Evolutionary conservation across 2,113 vertebrate species (phyloP), one percentile per base, ranked within the genome.

Genomic region (Boleophthalmus pectinirostris): DNA sequence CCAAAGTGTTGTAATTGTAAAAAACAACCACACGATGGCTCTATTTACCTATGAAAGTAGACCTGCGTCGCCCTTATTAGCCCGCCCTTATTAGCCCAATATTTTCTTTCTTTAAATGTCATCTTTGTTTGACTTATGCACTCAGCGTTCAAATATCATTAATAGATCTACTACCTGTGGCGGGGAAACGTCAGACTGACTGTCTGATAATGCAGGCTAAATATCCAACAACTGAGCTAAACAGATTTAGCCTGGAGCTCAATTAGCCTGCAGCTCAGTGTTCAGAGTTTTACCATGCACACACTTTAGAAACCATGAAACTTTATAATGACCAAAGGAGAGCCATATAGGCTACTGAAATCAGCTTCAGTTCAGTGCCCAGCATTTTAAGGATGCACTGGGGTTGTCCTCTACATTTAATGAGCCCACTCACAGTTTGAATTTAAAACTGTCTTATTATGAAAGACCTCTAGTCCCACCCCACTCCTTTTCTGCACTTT

Each of bases 1-100:
- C 20, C 18, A 51, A 1, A 7, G 20, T 5, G 51, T 1, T 72
- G 82, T 64, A 83, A 25, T 79, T 23, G 12, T 35, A 0, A 2
- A 0, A 24, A 9, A 33, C 0, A 2, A n/a, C 87, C 92, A 85
- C 87, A 78, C 10, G 63, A 72, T n/a, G 87, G 84, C 89, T 68
- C 29, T 80, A 78, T 82, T 82, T 72, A 14, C 56, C 12, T 1
- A 58, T 8, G 6, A 53, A n/a, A 10, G 38, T 10, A 43, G 8
- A 43, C 35, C 35, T 38, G 1, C 1, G 5, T 38, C 35, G 29
- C 29, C 29, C 29, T 29, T 29, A 29, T 29, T 2, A 29, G 2
- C 29, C 29, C 29, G 29, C 29, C 29, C 29, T 29, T 29, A 29
- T 29, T 2, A 29, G 2, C 29, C 29, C 29, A 29, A 4, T 38